A percentile compares a stretch with the other conserved stretches of the same genome.
Conservation (phyloP, 2,888 invertebrate genomes). For the Chymomyza procnemis region DNA sequence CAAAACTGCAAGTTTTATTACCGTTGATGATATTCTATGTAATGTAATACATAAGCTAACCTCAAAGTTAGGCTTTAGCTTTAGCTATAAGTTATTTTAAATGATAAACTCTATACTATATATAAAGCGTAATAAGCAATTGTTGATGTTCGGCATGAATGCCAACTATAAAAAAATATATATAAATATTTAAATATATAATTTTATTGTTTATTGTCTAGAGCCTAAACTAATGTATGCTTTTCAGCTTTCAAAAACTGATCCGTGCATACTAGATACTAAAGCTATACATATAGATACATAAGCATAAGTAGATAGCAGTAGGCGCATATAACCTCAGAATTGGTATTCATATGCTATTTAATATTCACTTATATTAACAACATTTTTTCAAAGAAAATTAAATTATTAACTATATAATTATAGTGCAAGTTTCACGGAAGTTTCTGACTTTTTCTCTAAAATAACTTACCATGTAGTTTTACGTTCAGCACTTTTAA, state of each 20-base stretch:
- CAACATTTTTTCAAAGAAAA: neutral
- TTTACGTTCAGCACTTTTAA: neutral
- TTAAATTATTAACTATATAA: neutral
- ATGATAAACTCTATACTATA: constrained; percentile 15
- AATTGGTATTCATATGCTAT: constrained; percentile 61
- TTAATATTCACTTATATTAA: constrained; percentile 10
- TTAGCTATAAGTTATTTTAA: constrained; percentile 52
- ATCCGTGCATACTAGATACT: constrained; percentile 54
- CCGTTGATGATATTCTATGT: constrained; percentile 68
- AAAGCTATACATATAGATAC: constrained; percentile 23
- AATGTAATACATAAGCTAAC: neutral
- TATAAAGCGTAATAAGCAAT: constrained; percentile 49
- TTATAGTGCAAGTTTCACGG: neutral
- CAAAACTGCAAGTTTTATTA: constrained; percentile 68
- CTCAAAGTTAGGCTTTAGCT: neutral
- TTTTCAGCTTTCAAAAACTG: constrained; percentile 27
- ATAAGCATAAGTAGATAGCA: constrained; percentile 46
- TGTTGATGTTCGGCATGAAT: constrained; percentile 64
- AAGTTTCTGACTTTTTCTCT: neutral
- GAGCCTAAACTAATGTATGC: constrained; percentile 13
- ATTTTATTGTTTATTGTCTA: constrained; percentile 3
- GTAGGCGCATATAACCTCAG: constrained; percentile 66
- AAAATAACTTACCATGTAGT: neutral
- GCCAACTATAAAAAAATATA: constrained; percentile 22
- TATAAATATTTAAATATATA: constrained; percentile 5